Percentiles rank a stretch among this genome's conserved stretches.
Evolutionary conservation across 2,113 vertebrate genomes (phyloP).

Genomic region (Cnemophilus loriae): DNA sequence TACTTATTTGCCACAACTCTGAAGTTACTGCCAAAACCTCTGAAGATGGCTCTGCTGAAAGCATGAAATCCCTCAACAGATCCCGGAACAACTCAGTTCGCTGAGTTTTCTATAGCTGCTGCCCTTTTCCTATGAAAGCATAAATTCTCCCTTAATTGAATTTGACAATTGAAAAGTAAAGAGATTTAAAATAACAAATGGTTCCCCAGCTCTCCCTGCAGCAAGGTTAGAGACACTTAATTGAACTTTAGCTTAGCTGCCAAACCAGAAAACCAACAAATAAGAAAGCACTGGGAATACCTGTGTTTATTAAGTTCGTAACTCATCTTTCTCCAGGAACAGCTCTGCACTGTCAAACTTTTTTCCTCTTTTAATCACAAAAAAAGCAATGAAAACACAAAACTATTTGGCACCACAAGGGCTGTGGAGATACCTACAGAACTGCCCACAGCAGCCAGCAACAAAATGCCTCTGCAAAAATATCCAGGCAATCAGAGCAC

Average conservation of each 20-base stretch:
- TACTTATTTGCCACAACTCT: background rate
- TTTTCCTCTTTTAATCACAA: background rate
- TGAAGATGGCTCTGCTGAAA: constrained; percentile 8
- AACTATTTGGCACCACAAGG: background rate
- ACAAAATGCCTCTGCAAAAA: background rate
- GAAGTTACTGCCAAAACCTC: constrained; percentile 34
- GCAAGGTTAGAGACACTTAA: constrained; percentile 46
- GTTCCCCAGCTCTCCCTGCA: constrained; percentile 41
- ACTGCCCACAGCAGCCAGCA: background rate
- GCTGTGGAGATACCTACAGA: background rate
- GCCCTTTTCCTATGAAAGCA: background rate
- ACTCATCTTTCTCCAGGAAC: background rate
- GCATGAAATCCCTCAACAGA: constrained; percentile 23
- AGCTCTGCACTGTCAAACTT: background rate
- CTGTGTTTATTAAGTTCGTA: background rate
- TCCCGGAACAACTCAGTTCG: background rate
- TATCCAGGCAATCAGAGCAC: background rate
- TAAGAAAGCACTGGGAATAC: background rate
- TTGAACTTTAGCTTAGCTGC: constrained; percentile 33
- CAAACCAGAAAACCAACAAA: constrained; percentile 12
- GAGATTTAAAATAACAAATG: constrained; percentile 64
- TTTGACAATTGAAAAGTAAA: constrained; percentile 64
- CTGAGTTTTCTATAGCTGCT: background rate
- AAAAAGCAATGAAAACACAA: background rate
- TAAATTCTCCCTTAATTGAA: constrained; percentile 53